phyloP scores from a whole-genome alignment of 2,113 vertebrate genomes.

The Tetrao urogallus region DNA sequence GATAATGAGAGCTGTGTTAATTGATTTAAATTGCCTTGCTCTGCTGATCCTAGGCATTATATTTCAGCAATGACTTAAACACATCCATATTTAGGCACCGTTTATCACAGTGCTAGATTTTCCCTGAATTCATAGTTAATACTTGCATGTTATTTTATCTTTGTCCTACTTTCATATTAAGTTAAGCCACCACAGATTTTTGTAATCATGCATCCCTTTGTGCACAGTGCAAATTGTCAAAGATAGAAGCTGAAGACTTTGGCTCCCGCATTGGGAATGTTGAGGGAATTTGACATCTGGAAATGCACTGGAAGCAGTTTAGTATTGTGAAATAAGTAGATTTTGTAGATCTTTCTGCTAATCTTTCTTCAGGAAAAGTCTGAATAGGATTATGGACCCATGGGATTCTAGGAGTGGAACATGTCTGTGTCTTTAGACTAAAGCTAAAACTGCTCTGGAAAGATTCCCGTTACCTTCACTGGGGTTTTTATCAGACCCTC shows the following conservation, averaged over 20 bases:
- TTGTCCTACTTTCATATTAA: constrained; percentile 6
- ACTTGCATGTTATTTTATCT: constrained; percentile 2
- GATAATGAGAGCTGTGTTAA: not conserved
- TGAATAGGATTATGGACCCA: not conserved
- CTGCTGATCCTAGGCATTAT: not conserved
- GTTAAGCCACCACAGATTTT: constrained; percentile 33
- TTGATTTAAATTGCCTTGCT: not conserved
- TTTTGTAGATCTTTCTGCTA: not conserved
- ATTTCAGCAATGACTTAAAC: not conserved
- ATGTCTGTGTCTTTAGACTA: not conserved
- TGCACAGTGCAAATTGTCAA: not conserved
- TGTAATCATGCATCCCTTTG: not conserved
- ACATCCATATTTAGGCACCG: not conserved
- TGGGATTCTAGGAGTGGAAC: not conserved
- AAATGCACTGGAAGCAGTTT: constrained; percentile 1
- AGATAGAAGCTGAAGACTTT: constrained; percentile 21
- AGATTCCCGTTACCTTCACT: not conserved
- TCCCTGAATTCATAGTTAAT: not conserved
- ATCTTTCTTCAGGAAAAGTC: not conserved
- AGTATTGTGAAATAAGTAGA: constrained; percentile 15
- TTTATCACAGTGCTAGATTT: not conserved
- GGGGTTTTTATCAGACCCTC: not conserved
- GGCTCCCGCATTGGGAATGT: constrained; percentile 16
- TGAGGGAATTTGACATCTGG: constrained; percentile 7
- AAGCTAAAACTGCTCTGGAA: not conserved